Base-by-base conservation (phyloP, 2,888 invertebrate genomes). In the Nymphalis c-album region DNA sequence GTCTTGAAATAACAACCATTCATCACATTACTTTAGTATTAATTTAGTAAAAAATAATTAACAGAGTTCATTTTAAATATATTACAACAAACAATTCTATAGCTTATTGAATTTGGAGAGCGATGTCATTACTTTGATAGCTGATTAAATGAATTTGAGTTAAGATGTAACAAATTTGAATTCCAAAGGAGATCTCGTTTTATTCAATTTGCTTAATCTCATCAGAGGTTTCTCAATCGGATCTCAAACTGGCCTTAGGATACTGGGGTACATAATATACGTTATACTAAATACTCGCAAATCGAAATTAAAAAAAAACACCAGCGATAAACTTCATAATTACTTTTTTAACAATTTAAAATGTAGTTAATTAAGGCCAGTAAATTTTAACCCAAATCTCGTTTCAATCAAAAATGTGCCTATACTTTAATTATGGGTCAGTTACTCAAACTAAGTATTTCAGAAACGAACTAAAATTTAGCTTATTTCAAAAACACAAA, bases 121-220 rank as follows among this genome's bases (percentile, higher is more conserved):
- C 53, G 53, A 53, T 31, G 17, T 17, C 53, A 59, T 51, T 26
- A 64, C 64, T 35, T 40, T 47, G 40, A 50, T 45, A 18, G 40
- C 51, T 53, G 45, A 60, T 65, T 60, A 47, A 47, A 45, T 63
- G 18, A 63, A 48, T 60, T 26, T 47, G 22, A 45, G 59, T 64
- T 60, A 64, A 59, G 60, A 65, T 65, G 60, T 51, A 53, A 51
- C 45, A 60, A 51, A 59, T 51, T 35, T 51, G 18, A 46, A 31
- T 53, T 60, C 46, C 50, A 31, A 65, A 55, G 55, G 53, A 53
- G 13, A 22, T 22, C 22, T 53, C 50, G 13, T 3, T 48, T 69
- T 47, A 71, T 69, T 71, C 63, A 63, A 71, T 71, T 67, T 64
- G 60, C 60, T 59, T 63, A 66, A 69, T 69, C 51, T 60, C 63